Percentiles rank a stretch among this genome's conserved stretches.
These are phyloP conservation scores for Spheniscus humboldti DNA, from an alignment of 2,797 vertebrate genomes.

Conservation along the genomic window DNA sequence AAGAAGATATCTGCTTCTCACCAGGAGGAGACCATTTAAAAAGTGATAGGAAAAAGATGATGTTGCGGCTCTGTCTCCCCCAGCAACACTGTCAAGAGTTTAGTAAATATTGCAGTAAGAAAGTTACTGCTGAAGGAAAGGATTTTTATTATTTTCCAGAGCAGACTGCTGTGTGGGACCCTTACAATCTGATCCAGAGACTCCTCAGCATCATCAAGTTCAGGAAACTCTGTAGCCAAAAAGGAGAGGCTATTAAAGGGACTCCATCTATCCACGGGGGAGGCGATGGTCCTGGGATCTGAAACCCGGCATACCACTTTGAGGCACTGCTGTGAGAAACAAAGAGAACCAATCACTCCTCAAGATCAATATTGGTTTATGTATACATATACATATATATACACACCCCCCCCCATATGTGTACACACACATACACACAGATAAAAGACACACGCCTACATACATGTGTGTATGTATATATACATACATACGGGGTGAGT, in stretches of 20 bases:
- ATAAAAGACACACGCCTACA: background rate
- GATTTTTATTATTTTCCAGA: background rate
- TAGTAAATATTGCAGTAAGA: background rate
- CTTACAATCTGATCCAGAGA: background rate
- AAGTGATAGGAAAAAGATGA: background rate
- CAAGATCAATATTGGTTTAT: background rate
- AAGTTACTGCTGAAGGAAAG: background rate
- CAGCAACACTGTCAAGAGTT: background rate
- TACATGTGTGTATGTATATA: background rate
- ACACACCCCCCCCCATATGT: too few species aligned
- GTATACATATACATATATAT: background rate
- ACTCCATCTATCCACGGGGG: fast-evolving
- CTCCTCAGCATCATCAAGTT: background rate
- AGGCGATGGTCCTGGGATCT: background rate
- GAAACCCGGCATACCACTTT: background rate
- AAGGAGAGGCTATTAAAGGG: background rate
- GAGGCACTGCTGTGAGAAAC: background rate
- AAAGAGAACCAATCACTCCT: background rate
- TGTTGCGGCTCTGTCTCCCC: background rate
- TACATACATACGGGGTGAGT: too few species aligned
- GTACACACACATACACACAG: background rate
- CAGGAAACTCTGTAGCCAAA: background rate
- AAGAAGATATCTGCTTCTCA: background rate
- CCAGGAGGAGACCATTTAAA: background rate
- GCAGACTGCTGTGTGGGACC: background rate